A percentile compares a stretch with the other conserved stretches of the same genome.
Conservation (phyloP, 2,888 invertebrate species). For the Lasioglossum malachurum region DNA sequence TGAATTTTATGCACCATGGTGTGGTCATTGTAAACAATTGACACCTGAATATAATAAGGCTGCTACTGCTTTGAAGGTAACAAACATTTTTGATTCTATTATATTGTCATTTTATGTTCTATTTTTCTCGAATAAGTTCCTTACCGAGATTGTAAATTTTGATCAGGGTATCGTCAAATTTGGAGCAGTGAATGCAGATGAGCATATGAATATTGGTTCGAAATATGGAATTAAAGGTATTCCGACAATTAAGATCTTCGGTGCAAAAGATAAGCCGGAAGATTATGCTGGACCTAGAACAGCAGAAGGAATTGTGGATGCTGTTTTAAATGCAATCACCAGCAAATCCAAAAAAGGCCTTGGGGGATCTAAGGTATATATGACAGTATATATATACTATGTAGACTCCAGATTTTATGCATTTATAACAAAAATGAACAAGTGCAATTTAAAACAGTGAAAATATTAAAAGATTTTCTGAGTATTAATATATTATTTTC, state of each 20-base stretch:
- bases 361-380: constrained; percentile 71
- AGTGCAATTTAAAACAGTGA: too few relatives aligned
- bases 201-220: constrained; percentile 92
- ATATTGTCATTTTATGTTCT: background rate
- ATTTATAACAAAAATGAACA: too few relatives aligned
- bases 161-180: constrained; percentile 95
- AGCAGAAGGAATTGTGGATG: constrained; percentile 94
- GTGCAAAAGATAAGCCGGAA: constrained; percentile 90
- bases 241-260: constrained; percentile 98
- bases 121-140: background rate
- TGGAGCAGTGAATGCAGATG: constrained; percentile 97
- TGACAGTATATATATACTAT: background rate
- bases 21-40: constrained; percentile 95
- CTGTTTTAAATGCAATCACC: constrained; percentile 91
- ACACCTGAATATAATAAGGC: constrained; percentile 98
- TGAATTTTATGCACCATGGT: constrained; percentile 99
- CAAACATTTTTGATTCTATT: background rate
- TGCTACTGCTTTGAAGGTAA: constrained; percentile 95
- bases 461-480: too few relatives aligned
- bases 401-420: too few relatives aligned
- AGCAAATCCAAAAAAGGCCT: constrained; percentile 87
- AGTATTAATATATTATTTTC: too few relatives aligned
- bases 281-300: constrained; percentile 95
- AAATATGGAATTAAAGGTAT: constrained; percentile 95
- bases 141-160: background rate